Evolutionary conservation across 1,140 invertebrate genomes (phyloP), one percentile per base, ranked within the genome.

Genomic region (Stenopsyche tienmushanensis): DNA sequence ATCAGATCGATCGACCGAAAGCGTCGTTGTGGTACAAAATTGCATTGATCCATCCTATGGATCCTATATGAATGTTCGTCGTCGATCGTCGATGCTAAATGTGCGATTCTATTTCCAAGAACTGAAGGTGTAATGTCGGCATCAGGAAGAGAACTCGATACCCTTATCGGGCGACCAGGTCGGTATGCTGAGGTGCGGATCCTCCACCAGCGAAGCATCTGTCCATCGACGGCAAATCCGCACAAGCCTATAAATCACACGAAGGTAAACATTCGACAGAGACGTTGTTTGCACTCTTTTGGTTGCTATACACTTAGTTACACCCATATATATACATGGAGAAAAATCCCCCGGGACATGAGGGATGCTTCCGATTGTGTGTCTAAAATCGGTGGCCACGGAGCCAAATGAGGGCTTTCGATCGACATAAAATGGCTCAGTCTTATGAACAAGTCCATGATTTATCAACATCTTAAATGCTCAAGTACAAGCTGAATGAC

Each of bases 211-310:
- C 20, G n/a, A n/a, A 69, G 67, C 67, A 69, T 69, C 67, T 69
- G 67, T 65, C 67, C 52, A 65, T 69, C 45, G 67, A 65, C 50
- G 66, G 66, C 63, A 69, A 69, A 69, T 69, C 67, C 67, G 58
- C 67, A 60, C 63, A 65, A 65, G 63, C 67, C 63, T 69, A 69
- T 69, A 69, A 69, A 69, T 69, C 67, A 69, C 67, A 69, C 67
- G 67, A 69, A 69, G 59, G 67, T 58, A 69, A 69, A 69, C 67
- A 69, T 50, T 55, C 62, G 25, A 65, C 52, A 64, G 65, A 63
- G 55, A 57, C 53, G 18, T 57, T 68, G 66, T 68, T 68, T 68
- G 62, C 62, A 49, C 62, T 64, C 55, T 39, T 64, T 63, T 49
- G 64, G 55, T 47, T 25, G 24, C 20, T 34, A 45, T 60, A 44